phyloP scores from a whole-genome alignment of 2,888 invertebrate species.

The Chrysina gloriosa region DNA sequence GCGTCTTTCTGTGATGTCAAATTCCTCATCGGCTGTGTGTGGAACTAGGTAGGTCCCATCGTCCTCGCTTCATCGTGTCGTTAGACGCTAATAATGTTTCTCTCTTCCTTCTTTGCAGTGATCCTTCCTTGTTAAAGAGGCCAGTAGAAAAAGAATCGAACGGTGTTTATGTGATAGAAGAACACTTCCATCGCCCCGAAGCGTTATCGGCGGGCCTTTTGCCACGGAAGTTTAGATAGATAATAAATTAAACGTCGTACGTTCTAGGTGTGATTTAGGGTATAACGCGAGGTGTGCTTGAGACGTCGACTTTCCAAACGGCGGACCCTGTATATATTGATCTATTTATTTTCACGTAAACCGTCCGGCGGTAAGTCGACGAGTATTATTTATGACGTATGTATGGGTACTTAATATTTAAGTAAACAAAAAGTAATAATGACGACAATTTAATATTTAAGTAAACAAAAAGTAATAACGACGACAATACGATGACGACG shows the following conservation, averaged over 20 bases:
- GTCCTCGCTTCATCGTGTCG: not conserved
- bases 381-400: constrained; percentile 55
- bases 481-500: constrained; percentile 29
- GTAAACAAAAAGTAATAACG: constrained; percentile 24
- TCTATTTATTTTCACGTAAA: constrained; percentile 59
- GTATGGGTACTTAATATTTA: constrained; percentile 53
- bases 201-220: constrained; percentile 68
- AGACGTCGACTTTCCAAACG: constrained; percentile 52
- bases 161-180: constrained; percentile 76
- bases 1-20: constrained; percentile 66
- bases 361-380: constrained; percentile 52
- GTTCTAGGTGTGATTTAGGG: constrained; percentile 46
- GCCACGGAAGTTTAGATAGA: constrained; percentile 79
- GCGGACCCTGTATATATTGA: constrained; percentile 59
- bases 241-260: constrained; percentile 34
- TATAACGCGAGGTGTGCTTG: constrained; percentile 50
- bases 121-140: constrained; percentile 77
- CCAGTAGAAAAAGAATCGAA: constrained; percentile 71
- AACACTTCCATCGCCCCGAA: constrained; percentile 77
- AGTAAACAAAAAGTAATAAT: constrained; percentile 33
- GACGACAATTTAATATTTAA: too few relatives aligned
- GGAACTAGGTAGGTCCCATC: constrained; percentile 59
- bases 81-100: constrained; percentile 11
- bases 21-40: constrained; percentile 62
- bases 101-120: constrained; percentile 68